Evolutionary conservation across 2,888 invertebrate genomes (phyloP), one percentile per base, ranked within the genome.

Genomic region (Drosophila rubida): DNA sequence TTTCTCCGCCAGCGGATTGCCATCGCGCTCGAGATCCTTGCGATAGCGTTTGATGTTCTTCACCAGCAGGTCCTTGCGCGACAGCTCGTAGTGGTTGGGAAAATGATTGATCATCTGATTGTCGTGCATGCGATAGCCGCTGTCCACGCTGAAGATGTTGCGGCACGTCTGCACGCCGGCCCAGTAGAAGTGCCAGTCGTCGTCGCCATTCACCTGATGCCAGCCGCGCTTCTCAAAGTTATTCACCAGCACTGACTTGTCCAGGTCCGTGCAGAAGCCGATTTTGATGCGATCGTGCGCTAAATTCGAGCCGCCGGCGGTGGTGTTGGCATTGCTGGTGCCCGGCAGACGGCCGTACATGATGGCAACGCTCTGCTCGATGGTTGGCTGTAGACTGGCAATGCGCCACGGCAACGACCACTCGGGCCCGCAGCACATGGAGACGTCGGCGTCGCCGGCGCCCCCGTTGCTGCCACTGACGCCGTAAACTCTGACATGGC

Each of bases 181-280:
- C 97, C 98, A 98, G 91, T 98, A 98, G 90, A 98, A 96, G 91
- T 98, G 97, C 98, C 98, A 98, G 84, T 98, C 97, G 88, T 97
- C 98, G 76, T 98, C 97, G 0, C 97, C 95, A 0, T 95, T 95
- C 2, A 97, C 98, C 71, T 91, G 91, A 53, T 94, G 92, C 98
- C 98, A 98, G 14, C 97, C 97, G 60, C 98, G 94, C 86, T 97
- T 96, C 81, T 98, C 97, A 90, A 98, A 98, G 92, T 97, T 98
- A 80, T 96, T 96, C 51, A 97, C 94, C 61, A 98, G 94, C 8
- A 98, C 98, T 19, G 97, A 98, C 91, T 98, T 98, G 89, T 98
- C 98, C 89, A 97, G 94, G 91, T 92, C 92, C 27, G 92, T 91
- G 69, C 92, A 92, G 64, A 91, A 92, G 45, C 87, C 89, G 32